These are phyloP conservation scores for Adelphocoris suturalis DNA, from an alignment of 2,888 invertebrate genomes.

Conservation along the genomic window DNA sequence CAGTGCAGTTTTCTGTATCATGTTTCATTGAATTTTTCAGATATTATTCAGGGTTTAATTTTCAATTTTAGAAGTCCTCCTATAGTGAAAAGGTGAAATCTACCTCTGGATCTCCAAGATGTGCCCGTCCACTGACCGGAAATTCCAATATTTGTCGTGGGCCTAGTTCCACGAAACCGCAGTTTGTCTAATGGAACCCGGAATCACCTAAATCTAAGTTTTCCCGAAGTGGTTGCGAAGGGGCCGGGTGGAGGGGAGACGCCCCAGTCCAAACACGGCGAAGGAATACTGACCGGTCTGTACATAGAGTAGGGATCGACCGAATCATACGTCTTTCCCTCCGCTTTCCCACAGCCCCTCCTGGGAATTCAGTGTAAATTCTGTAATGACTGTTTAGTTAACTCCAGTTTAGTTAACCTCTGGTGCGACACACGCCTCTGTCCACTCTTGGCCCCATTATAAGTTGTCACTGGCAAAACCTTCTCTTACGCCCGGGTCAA, in stretches of 20 bases:
- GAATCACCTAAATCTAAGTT: constrained; percentile 53
- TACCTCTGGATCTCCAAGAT: neutral
- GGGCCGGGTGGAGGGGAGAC: neutral
- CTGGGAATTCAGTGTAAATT: constrained; percentile 73
- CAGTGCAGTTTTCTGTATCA: no score
- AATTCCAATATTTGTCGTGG: constrained; percentile 40
- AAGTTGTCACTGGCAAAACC: constrained; percentile 58
- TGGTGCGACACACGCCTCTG: constrained; percentile 17
- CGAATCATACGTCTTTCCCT: constrained; percentile 49
- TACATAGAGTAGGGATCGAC: constrained; percentile 62
- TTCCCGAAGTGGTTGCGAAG: neutral
- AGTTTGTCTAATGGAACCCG: constrained; percentile 37
- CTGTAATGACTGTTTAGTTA: constrained; percentile 74
- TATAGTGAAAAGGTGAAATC: no score
- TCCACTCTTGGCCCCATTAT: constrained; percentile 58
- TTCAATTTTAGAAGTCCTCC: no score
- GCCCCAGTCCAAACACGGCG: constrained; percentile 27
- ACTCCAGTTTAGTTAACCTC: constrained; percentile 55
- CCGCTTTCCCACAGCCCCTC: neutral
- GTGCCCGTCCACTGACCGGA: constrained; percentile 5
- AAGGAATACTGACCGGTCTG: constrained; percentile 55
- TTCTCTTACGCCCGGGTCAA: constrained; percentile 47
- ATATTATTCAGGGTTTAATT: no score
- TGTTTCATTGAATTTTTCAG: no score
- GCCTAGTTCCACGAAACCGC: constrained; percentile 4